Base-by-base conservation (phyloP, 2,888 invertebrate species). In the Cheilosia scutellata region DNA sequence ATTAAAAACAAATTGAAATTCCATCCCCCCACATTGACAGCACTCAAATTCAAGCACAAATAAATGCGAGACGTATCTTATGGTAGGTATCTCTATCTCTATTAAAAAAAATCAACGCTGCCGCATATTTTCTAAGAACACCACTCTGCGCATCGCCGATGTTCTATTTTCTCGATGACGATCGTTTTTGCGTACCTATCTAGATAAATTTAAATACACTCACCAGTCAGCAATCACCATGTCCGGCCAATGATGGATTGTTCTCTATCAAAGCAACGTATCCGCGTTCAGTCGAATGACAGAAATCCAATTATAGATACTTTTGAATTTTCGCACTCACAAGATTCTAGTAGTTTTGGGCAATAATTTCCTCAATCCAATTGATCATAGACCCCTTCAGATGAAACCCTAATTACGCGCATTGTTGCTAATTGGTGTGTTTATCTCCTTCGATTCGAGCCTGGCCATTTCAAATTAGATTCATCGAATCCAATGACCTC, bases 401-500 rank as follows among this genome's bases (percentile, higher is more conserved):
- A 27, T 66, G 13, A 49, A 9, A 27, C 37, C 13, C 58, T 65
- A 55, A 65, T 60, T 71, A 16, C 27, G 31, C 55, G 66, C 58
- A 71, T 47, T 37, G 20, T 65, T 16, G 29, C 58, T 66, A 82
- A 82, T 82, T 72, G 58, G 27, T 16, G 40, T 31, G 31, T 9
- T 63, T 70, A 70, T 70, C 63, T 82, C 71, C 65, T 70, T 76
- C 40, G 65, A 60, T 57, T 77, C 13, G 20, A 31, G 20, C 5
- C 25, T 37, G 31, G 29, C 42, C 11, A 55, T 55, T 62, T 31
- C 31, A 47, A 79, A 65, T 58, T 57, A 37, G n/a, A 71, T 44
- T 58, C 16, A 1, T 58, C 37, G 11, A 62, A 55, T 47, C 55
- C 68, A 76, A 82, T 58, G 78, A 83, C 83, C 83, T 83, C 63